Conservation (phyloP, 2,888 invertebrate species). For the Pseudanteris insignis region DNA sequence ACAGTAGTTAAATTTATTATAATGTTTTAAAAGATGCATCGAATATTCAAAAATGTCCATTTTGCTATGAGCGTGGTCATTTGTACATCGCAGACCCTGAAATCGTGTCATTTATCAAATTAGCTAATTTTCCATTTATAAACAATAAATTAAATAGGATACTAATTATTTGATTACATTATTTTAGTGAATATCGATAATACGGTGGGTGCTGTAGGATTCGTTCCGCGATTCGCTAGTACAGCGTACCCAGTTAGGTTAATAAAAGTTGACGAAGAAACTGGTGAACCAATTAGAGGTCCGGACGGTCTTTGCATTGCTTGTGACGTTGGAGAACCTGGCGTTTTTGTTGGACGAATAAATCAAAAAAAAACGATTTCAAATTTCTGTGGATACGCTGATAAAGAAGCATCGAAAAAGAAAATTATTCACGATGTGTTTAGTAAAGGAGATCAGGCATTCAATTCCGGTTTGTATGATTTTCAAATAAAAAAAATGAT, state of each 20-base stretch:
- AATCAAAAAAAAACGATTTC: constrained; percentile 69
- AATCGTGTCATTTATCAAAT: background rate
- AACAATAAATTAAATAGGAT: too few relatives aligned
- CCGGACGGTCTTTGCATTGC: constrained; percentile 76
- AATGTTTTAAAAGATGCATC: too few relatives aligned
- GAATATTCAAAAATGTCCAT: too few relatives aligned
- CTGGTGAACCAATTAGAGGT: constrained; percentile 73
- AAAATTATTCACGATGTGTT: constrained; percentile 87
- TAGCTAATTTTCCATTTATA: background rate
- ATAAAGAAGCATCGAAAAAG: constrained; percentile 78
- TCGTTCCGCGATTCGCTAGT: constrained; percentile 75
- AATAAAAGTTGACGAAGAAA: constrained; percentile 70
- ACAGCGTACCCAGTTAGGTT: constrained; percentile 75
- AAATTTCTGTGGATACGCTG: constrained; percentile 78
- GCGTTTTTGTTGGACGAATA: constrained; percentile 83
- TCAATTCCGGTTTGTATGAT: constrained; percentile 74
- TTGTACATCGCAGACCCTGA: too few relatives aligned
- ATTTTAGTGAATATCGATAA: constrained; percentile 87
- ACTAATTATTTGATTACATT: background rate
- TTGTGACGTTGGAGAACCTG: constrained; percentile 85
- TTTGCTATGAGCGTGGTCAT: too few relatives aligned
- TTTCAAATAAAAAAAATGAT: background rate
- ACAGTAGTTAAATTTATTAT: too few relatives aligned
- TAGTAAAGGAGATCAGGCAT: constrained; percentile 85
- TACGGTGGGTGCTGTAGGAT: constrained; percentile 90